Evolutionary conservation across 2,888 invertebrate species (phyloP).

Genomic region (Lamellibrachia columna): DNA sequence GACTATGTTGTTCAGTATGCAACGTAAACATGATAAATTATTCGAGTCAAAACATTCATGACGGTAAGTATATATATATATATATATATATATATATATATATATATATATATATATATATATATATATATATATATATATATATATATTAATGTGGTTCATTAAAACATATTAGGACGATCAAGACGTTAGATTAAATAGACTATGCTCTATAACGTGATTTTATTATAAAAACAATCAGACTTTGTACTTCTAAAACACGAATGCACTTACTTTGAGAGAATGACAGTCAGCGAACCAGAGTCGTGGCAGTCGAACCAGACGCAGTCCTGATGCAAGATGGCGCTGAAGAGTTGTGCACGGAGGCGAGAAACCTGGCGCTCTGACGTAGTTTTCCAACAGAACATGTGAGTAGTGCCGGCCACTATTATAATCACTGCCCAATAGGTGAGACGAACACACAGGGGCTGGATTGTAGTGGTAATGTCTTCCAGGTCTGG

Average conservation of each 20-base stretch:
- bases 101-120: neutral
- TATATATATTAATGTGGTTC: no score
- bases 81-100: no score
- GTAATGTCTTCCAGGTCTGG: neutral
- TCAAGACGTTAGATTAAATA: neutral
- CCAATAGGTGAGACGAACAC: slow-evolving; percentile 13
- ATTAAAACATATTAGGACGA: no score
- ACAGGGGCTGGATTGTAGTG: neutral
- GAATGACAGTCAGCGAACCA: slow-evolving; percentile 20
- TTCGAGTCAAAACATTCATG: no score
- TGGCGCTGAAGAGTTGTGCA: slow-evolving; percentile 17
- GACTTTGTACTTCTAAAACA: neutral
- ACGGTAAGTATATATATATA: neutral
- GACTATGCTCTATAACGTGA: neutral
- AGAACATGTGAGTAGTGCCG: slow-evolving; percentile 20
- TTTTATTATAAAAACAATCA: no score
- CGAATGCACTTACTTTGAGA: slow-evolving; percentile 13
- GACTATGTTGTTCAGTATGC: no score
- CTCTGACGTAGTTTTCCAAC: slow-evolving; percentile 22
- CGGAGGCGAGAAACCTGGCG: slow-evolving; percentile 23
- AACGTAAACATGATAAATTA: no score
- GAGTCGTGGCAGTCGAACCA: slow-evolving; percentile 19
- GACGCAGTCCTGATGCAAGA: slow-evolving; percentile 23
- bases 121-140: neutral
- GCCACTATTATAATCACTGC: slow-evolving; percentile 24